Conservation (phyloP, 2,113 vertebrate genomes). For the Saimiri boliviensis region DNA sequence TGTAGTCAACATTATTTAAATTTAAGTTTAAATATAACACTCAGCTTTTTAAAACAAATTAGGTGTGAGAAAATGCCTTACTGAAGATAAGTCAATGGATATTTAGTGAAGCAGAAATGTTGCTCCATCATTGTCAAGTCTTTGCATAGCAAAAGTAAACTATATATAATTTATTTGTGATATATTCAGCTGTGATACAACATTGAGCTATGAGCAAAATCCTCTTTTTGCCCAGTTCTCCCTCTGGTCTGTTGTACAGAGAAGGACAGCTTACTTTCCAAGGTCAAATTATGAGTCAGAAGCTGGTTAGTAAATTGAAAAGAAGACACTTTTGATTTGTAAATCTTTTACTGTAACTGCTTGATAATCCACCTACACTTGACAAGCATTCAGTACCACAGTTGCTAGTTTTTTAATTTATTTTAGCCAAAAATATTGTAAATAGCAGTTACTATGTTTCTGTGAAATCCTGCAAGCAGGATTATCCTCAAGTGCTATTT, state of each 20-base stretch:
- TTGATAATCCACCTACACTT: background rate
- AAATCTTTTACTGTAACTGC: background rate
- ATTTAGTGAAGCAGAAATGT: background rate
- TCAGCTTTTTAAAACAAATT: background rate
- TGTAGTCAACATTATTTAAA: background rate
- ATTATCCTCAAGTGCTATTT: background rate
- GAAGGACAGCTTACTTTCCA: background rate
- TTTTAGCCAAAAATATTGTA: background rate
- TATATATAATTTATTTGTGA: background rate
- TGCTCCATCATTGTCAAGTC: background rate
- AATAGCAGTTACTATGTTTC: background rate
- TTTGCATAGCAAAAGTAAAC: background rate
- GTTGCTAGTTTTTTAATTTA: background rate
- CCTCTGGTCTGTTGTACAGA: background rate
- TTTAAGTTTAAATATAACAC: background rate
- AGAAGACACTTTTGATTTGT: constrained; percentile 39
- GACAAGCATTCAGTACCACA: background rate
- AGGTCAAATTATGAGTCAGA: background rate
- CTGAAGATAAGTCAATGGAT: background rate
- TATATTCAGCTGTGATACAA: background rate
- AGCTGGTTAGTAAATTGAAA: background rate
- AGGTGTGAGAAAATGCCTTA: background rate
- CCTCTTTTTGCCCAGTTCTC: constrained; percentile 46
- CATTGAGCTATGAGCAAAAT: constrained; percentile 23
- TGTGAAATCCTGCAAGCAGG: background rate